These are phyloP conservation scores for Euplagia quadripunctaria DNA, from an alignment of 2,888 invertebrate genomes.

Conservation along the genomic window DNA sequence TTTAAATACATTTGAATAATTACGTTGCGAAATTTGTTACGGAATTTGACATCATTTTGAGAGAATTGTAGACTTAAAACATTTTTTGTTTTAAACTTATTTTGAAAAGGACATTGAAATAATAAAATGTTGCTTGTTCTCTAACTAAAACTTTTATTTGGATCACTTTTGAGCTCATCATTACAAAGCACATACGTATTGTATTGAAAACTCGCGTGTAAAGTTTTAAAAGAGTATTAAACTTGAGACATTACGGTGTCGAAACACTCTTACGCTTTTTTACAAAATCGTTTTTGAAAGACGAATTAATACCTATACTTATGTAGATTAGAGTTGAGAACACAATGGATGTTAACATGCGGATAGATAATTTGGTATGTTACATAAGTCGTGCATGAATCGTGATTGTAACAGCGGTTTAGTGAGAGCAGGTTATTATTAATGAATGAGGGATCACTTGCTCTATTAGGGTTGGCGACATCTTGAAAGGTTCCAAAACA, in stretches of 20 bases:
- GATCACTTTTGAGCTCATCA: conserved; percentile 53
- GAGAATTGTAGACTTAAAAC: background rate
- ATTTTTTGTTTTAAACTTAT: background rate
- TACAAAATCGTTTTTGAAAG: conserved; percentile 84
- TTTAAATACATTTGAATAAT: conserved; percentile 29
- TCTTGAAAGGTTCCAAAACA: conserved; percentile 1
- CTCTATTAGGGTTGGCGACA: conserved; percentile 53
- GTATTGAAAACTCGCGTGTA: conserved; percentile 73
- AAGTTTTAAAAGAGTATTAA: conserved; percentile 62
- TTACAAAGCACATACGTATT: conserved; percentile 64
- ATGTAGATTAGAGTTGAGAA: conserved; percentile 81
- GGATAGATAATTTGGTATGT: conserved; percentile 79
- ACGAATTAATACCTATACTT: conserved; percentile 86
- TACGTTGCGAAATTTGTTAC: background rate
- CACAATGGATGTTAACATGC: conserved; percentile 83
- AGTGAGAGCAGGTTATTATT: conserved; percentile 78
- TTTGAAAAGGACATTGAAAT: background rate
- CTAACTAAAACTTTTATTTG: background rate
- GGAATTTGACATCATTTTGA: background rate
- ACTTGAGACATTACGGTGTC: conserved; percentile 61
- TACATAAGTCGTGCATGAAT: conserved; percentile 80
- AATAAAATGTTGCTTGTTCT: no score
- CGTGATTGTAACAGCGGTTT: conserved; percentile 79
- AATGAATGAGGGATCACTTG: conserved; percentile 79
- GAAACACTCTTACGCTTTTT: conserved; percentile 73